A percentile compares a stretch with the other conserved stretches of the same genome.
Conservation (phyloP, 2,888 invertebrate genomes). For the Therioaphis trifolii region DNA sequence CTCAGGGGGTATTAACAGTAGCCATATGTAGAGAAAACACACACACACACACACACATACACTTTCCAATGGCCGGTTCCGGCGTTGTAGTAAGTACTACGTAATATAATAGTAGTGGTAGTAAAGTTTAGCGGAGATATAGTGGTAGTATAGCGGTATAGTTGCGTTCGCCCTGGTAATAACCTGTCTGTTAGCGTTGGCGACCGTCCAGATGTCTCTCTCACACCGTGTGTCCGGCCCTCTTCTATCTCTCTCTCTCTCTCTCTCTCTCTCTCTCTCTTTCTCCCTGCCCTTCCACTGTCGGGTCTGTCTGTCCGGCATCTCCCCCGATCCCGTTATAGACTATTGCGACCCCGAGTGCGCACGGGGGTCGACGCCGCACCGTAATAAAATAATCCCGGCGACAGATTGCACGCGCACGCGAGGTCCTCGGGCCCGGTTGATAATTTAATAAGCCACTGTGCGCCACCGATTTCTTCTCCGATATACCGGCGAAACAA, state of each 20-base stretch:
- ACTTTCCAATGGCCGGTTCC: not conserved
- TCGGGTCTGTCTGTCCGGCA: too few species aligned
- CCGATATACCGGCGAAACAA: not conserved
- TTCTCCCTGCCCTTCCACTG: too few species aligned
- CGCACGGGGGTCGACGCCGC: not conserved
- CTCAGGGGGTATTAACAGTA: not conserved
- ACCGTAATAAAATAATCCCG: slow-evolving; percentile 50
- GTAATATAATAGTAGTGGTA: not conserved
- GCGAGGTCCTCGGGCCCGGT: not conserved
- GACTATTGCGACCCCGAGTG: not conserved
- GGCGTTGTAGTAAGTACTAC: not conserved
- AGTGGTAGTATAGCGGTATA: not conserved
- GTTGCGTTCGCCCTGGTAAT: not conserved
- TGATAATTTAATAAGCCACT: slow-evolving; percentile 48
- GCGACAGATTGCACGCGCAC: slow-evolving; percentile 48
- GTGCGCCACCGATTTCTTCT: slow-evolving; percentile 7
- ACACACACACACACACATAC: not conserved
- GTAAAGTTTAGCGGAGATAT: not conserved
- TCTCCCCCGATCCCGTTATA: not conserved
- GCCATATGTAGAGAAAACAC: not conserved
- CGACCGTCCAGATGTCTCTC: slow-evolving; percentile 50
- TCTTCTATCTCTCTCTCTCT: too few species aligned
- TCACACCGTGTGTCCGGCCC: not conserved
- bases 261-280: not conserved
- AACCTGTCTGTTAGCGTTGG: slow-evolving; percentile 51